Conservation (phyloP, 1,140 invertebrate genomes). For the Magallana gigas region DNA sequence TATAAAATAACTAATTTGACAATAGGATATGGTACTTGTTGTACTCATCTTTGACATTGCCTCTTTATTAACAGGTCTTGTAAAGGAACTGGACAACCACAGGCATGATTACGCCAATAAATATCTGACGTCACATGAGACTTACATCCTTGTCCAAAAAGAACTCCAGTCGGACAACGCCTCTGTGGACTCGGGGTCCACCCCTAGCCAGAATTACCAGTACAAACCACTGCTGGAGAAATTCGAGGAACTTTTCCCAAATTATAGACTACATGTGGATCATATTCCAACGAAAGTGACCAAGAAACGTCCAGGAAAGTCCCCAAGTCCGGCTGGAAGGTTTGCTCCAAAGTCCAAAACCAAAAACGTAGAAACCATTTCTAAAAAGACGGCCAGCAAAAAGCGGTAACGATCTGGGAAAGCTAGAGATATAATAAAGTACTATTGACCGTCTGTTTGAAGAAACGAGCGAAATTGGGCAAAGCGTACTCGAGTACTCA, state of each 20-base stretch:
- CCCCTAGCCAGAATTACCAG: conserved; percentile 62
- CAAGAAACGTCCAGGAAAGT: conserved; percentile 64
- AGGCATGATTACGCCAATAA: conserved; percentile 71
- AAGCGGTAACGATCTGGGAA: conserved; percentile 2
- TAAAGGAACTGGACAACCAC: conserved; percentile 73
- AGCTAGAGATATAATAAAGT: not conserved
- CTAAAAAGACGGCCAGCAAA: conserved; percentile 29
- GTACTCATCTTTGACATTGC: not conserved
- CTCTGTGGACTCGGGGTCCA: conserved; percentile 51
- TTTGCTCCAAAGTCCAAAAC: conserved; percentile 53
- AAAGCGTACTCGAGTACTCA: too few relatives aligned
- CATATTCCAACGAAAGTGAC: conserved; percentile 67
- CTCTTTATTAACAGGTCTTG: conserved; percentile 65
- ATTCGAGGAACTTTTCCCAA: conserved; percentile 71
- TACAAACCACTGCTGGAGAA: conserved; percentile 72
- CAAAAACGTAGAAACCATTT: conserved; percentile 19
- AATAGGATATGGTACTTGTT: too few relatives aligned
- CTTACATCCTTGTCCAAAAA: conserved; percentile 74
- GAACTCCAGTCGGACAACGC: conserved; percentile 61
- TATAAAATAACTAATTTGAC: too few relatives aligned
- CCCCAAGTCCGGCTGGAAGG: conserved; percentile 73
- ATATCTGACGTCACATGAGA: conserved; percentile 68
- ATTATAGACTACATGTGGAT: conserved; percentile 72
- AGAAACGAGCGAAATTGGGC: too few relatives aligned
- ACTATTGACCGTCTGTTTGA: too few relatives aligned